A percentile compares a stretch with the other conserved stretches of the same genome.
Conservation (phyloP, 2,888 invertebrate genomes). For the Rhagonycha lutea region DNA sequence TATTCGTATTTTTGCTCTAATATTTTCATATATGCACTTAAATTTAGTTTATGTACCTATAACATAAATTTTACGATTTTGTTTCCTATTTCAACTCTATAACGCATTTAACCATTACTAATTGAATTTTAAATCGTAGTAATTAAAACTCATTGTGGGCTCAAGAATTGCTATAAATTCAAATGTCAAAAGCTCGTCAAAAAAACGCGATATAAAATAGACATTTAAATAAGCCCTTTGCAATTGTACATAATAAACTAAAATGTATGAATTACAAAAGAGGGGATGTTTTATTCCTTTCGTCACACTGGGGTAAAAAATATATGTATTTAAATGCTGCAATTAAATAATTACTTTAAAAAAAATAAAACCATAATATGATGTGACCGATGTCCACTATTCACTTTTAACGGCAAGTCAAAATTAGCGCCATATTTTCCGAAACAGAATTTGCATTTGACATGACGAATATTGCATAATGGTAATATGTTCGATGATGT, state of each 20-base stretch:
- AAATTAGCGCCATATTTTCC: not conserved
- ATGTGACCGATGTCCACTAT: not conserved
- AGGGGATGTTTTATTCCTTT: not conserved
- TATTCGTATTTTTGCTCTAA: constrained; percentile 47
- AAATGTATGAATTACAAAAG: not conserved
- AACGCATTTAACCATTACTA: constrained; percentile 18
- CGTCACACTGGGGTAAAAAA: not conserved
- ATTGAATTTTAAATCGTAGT: constrained; percentile 18
- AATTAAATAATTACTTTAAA: not conserved
- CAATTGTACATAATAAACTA: not conserved
- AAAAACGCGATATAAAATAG: constrained; percentile 19
- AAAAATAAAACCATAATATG: not conserved
- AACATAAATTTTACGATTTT: constrained; percentile 15
- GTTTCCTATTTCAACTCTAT: not conserved
- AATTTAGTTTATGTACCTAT: constrained; percentile 42
- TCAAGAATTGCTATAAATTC: constrained; percentile 21
- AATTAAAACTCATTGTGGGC: constrained; percentile 27
- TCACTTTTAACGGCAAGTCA: not conserved
- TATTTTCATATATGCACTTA: constrained; percentile 45
- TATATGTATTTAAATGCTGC: not conserved
- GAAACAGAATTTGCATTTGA: no score
- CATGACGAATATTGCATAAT: not conserved
- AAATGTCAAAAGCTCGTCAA: constrained; percentile 27
- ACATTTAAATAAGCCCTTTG: constrained; percentile 19
- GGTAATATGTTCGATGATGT: not conserved